A percentile compares a stretch with the other conserved stretches of the same genome.
phyloP scores from a whole-genome alignment of 2,113 vertebrate genomes.

The Herpailurus yagouaroundi region DNA sequence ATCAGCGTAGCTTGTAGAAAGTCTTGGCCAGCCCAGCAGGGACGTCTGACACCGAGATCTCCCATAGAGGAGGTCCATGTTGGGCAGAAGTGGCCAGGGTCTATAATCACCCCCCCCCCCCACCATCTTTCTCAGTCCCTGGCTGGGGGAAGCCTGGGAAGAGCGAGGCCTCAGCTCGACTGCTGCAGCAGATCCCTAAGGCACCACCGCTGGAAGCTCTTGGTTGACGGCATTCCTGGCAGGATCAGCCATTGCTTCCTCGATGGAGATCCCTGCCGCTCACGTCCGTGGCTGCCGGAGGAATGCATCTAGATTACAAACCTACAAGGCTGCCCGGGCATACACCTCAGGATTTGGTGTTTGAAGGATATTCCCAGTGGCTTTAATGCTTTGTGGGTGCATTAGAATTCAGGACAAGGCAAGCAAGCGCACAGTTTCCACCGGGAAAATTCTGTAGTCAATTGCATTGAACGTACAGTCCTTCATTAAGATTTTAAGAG shows the following conservation, averaged over 20 bases:
- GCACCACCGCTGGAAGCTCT: not conserved
- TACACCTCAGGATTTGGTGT: not conserved
- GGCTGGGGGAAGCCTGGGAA: not conserved
- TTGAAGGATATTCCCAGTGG: not conserved
- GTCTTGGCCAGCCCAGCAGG: not conserved
- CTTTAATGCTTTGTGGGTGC: not conserved
- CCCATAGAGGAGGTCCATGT: not conserved
- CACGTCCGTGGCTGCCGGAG: not conserved
- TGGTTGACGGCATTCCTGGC: not conserved
- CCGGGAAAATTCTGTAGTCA: slow-evolving; percentile 25
- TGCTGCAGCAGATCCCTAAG: not conserved
- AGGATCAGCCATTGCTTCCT: not conserved
- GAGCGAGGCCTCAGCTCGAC: not conserved
- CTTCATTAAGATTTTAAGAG: slow-evolving; percentile 36
- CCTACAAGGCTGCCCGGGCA: not conserved
- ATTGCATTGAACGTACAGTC: not conserved
- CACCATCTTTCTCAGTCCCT: not conserved
- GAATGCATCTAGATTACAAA: not conserved
- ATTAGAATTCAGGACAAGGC: slow-evolving; percentile 12
- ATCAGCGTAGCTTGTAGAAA: not conserved
- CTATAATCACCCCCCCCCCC: no score
- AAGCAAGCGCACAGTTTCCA: slow-evolving; percentile 1
- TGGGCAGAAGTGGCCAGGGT: not conserved
- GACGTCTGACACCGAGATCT: not conserved
- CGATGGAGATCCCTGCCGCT: not conserved